These are phyloP conservation scores for Acipenser oxyrinchus DNA, from an alignment of 2,797 vertebrate species.

Conservation along the genomic window DNA sequence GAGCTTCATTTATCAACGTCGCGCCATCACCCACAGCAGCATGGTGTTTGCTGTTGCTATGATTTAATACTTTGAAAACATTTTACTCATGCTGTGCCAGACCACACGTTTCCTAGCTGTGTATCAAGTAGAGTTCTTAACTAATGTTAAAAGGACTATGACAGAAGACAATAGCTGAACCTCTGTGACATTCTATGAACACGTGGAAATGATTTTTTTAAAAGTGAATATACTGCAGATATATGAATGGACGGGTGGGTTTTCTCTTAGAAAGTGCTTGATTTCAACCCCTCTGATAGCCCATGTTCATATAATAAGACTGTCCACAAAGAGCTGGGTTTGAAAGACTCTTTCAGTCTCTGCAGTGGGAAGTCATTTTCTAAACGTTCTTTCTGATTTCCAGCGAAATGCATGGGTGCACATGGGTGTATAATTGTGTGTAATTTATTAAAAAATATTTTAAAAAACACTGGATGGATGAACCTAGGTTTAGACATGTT, in stretches of 20 bases:
- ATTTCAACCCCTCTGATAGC: too few species aligned
- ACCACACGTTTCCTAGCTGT: background rate
- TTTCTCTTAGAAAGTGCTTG: too few species aligned
- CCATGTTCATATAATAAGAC: too few species aligned
- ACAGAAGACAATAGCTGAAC: background rate
- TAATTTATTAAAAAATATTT: too few species aligned
- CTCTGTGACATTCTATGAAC: background rate
- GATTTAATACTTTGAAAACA: background rate
- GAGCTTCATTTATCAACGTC: conserved; percentile 21
- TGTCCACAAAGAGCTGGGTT: too few species aligned
- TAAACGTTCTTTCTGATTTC: too few species aligned
- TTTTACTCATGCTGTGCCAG: background rate
- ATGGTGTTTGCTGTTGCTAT: background rate
- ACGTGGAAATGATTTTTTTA: background rate
- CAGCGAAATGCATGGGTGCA: too few species aligned
- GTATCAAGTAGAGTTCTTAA: background rate
- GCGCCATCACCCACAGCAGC: background rate
- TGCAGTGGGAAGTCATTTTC: too few species aligned
- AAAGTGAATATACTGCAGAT: background rate
- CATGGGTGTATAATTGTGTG: too few species aligned
- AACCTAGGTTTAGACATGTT: too few species aligned
- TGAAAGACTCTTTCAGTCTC: too few species aligned
- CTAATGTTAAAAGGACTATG: background rate
- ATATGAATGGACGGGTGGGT: background rate
- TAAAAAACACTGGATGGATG: too few species aligned